Evolutionary conservation across 2,888 invertebrate species (phyloP), one percentile per base, ranked within the genome.

Genomic region (Dryadula phaetusa): DNA sequence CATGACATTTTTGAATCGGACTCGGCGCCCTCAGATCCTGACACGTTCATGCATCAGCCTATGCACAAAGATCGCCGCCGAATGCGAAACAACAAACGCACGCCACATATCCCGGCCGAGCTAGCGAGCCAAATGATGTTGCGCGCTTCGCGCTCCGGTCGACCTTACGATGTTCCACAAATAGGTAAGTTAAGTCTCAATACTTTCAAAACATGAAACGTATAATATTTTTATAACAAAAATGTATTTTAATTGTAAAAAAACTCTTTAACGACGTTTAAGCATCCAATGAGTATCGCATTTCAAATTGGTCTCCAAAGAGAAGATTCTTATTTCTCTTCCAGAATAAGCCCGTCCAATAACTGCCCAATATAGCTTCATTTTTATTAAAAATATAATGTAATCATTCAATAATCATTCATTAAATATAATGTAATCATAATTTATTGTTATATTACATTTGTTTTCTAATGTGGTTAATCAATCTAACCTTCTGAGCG

Each of bases 151-250:
- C 94, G 97, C 76, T 95, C 96, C 74, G 95, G 95, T 83, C 93
- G 96, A 79, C 95, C 95, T 79, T 97, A 97, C 88, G 97, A 97
- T 90, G 97, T 97, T 74, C 97, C 97, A 76, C 97, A 96, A 93
- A 97, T 97, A 82, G 97, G 97, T 97, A 82, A 94, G 95, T 63
- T 42, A 8, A 44, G 16, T 18, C 40, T 28, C 5, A 40, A 22
- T 20, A 37, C 3, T 14, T 8, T 40, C 28, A 28, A 28, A 28
- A 28, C 8, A 5, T 16, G 3, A 5, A 32, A 16, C 10, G 1
- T 8, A 28, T 22, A 14, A 25, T 47, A 22, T 12, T 12, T 37
- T 37, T 12, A 37, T 37, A 12, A 37, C 6, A 12, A 6, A 12
- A 37, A 37, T 12, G 10, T 6, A 37, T 37, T 12, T 12, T 2